These are phyloP conservation scores for Orchesella flavescens DNA, from an alignment of 2,888 invertebrate species.

Conservation along the genomic window DNA sequence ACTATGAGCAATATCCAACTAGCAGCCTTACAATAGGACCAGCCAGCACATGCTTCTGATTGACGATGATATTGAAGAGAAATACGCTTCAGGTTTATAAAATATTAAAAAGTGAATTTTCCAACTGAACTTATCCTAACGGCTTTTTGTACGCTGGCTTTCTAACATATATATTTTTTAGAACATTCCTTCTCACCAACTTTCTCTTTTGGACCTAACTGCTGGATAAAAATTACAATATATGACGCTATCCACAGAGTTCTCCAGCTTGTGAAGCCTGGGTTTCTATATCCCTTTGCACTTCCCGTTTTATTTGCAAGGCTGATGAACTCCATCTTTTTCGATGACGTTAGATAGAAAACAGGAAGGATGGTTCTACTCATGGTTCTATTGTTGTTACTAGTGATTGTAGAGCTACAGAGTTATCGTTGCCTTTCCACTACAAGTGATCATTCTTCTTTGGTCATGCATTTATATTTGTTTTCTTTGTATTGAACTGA, in stretches of 20 bases:
- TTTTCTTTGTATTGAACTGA: too few relatives aligned
- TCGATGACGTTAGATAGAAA: background rate
- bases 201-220: background rate
- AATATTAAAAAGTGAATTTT: constrained; percentile 48
- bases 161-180: too few relatives aligned
- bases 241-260: too few relatives aligned
- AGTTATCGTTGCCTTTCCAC: too few relatives aligned
- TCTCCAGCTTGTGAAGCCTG: background rate
- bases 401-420: too few relatives aligned
- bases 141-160: background rate
- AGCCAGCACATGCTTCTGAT: too few relatives aligned
- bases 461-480: too few relatives aligned
- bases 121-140: constrained; percentile 14
- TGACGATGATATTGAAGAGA: constrained; percentile 7
- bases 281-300: background rate
- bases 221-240: too few relatives aligned
- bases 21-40: too few relatives aligned
- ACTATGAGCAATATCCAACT: too few relatives aligned
- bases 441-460: too few relatives aligned
- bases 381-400: background rate
- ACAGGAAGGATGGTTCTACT: constrained; percentile 1
- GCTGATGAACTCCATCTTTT: constrained; percentile 27
- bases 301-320: constrained; percentile 30
- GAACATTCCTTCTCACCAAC: background rate
- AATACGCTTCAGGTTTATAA: constrained; percentile 27